These are phyloP conservation scores for Thaleichthys pacificus DNA, from an alignment of 2,797 vertebrate species.

Conservation along the genomic window DNA sequence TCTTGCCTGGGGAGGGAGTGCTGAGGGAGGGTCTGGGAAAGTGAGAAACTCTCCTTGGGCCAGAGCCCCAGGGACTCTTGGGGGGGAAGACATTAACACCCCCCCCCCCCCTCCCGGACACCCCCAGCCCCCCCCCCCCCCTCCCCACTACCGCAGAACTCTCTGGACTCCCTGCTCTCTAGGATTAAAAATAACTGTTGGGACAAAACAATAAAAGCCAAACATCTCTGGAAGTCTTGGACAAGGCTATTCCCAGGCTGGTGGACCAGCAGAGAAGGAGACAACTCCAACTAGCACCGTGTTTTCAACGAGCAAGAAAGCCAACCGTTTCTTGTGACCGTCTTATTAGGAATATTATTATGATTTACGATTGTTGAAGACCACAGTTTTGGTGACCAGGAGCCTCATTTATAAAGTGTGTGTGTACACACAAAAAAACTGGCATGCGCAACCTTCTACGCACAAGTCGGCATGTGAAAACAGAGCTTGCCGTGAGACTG, in stretches of 20 bases:
- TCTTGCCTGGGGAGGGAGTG: constrained; percentile 65
- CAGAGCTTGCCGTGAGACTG: too few species aligned
- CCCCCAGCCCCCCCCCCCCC: constrained; percentile 22
- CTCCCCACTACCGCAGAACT: constrained; percentile 26
- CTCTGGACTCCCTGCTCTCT: constrained; percentile 38
- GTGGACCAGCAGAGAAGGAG: neutral
- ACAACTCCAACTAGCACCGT: too few species aligned
- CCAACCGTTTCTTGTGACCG: too few species aligned
- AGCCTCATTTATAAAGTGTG: too few species aligned
- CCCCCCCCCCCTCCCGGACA: constrained; percentile 11
- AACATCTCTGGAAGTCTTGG: constrained; percentile 38
- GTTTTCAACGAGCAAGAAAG: too few species aligned
- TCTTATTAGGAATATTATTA: too few species aligned
- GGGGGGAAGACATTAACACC: constrained; percentile 68
- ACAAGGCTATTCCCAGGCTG: constrained; percentile 45
- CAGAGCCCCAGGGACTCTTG: constrained; percentile 51
- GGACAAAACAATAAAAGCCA: constrained; percentile 65
- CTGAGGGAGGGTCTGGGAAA: constrained; percentile 76
- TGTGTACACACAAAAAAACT: too few species aligned
- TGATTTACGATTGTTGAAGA: too few species aligned
- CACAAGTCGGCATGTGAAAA: too few species aligned
- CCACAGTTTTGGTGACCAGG: too few species aligned
- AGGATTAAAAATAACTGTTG: constrained; percentile 66
- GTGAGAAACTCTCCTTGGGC: constrained; percentile 61
- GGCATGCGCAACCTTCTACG: too few species aligned